Evolutionary conservation across 2,113 vertebrate species (phyloP), one percentile per base, ranked within the genome.

Genomic region (Notiomystis cincta): DNA sequence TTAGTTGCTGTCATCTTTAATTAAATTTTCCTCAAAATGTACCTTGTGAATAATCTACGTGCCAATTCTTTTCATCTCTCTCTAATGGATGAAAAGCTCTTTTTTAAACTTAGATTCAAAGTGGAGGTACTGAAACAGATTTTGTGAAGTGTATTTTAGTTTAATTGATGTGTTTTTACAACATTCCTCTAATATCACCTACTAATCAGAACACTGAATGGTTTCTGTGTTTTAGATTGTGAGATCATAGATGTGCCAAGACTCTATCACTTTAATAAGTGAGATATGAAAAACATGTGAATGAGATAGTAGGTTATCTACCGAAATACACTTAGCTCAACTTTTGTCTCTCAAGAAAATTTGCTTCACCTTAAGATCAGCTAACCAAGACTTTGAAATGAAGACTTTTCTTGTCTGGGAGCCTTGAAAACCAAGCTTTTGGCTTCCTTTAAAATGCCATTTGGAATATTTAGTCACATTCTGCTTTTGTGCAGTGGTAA

Each of bases 141-240:
- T 95, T 81, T 69, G 58, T 87, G 48, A 81, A 84, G 87, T 64
- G 20, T 42, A 17, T 69, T 87, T 91, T 69, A 69, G 44, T 87
- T 76, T 91, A 81, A 84, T 60, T 77, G 69, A 69, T 64, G 48
- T 77, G n/a, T 77, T 92, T 92, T 92, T 87, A 90, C 72, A 84
- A 56, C 1, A 5, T 80, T 73, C 30, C 27, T 73, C 48, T 92
- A 81, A 56, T 89, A 77, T 44, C 45, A 56, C 40, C 28, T 53
- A 50, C 44, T 69, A 89, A 77, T 64, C 64, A 76, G 89, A 76
- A 61, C 33, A 62, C 33, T 76, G 48, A 88, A 80, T 53, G 7
- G 4, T 87, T 62, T 80, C 54, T 20, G 5, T 37, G 88, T 79
- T 91, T 91, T 90, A 54, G 56, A 87, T 69, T 85, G 27, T 69